phyloP scores from a whole-genome alignment of 2,888 invertebrate species.

The Hypsopygia costalis region DNA sequence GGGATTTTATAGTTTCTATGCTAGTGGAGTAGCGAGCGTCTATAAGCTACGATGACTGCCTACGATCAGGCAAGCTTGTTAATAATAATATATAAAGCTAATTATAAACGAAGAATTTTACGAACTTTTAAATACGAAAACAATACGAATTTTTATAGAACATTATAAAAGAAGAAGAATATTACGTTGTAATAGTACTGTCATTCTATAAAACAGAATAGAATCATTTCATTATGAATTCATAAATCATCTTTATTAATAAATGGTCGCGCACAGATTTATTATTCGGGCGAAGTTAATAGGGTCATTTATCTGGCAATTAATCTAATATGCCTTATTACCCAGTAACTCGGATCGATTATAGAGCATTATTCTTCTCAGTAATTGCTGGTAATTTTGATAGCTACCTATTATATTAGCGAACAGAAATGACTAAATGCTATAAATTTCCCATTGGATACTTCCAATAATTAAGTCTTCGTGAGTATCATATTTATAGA shows the following conservation, averaged over 20 bases:
- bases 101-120: no score
- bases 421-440: slow-evolving; percentile 1
- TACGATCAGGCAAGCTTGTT: no score
- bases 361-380: slow-evolving; percentile 14
- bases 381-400: slow-evolving; percentile 17
- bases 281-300: slow-evolving; percentile 37
- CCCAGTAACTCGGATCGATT: slow-evolving; percentile 22
- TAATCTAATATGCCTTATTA: slow-evolving; percentile 36
- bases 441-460: neutral
- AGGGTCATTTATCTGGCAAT: slow-evolving; percentile 38
- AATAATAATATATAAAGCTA: no score
- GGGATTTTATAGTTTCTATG: no score
- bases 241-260: slow-evolving; percentile 36
- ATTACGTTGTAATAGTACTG: neutral
- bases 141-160: no score
- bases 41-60: no score
- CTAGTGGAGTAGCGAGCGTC: no score
- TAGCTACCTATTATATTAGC: slow-evolving; percentile 6
- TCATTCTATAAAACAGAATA: slow-evolving; percentile 1
- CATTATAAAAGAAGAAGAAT: no score
- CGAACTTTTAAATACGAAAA: no score
- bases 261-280: slow-evolving; percentile 32
- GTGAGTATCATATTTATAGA: no score
- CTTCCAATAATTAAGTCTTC: neutral
- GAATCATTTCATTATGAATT: slow-evolving; percentile 29